Base-by-base conservation (phyloP, 2,888 invertebrate species). In the Aporophyla lueneburgensis region DNA sequence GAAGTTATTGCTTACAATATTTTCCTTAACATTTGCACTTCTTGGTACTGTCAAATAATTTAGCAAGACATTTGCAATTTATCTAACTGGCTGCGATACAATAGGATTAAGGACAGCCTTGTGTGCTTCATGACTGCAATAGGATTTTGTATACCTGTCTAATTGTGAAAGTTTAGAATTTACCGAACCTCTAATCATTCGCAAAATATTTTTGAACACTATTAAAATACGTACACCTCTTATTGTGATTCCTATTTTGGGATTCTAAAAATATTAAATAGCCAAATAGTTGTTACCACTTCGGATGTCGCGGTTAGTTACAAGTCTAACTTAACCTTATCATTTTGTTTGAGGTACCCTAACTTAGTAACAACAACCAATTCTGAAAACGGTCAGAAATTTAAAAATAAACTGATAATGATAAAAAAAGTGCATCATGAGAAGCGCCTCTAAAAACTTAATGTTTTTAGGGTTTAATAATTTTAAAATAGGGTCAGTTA, bases 1-100 rank as follows among this genome's bases (percentile, higher is more conserved):
- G 16, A 24, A 58, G 14, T 1, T 56, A 6, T 14, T 56, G 56
- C 14, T 56, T 3, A 16, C 16, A 24, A 16, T 40, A 68, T 78
- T 76, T 61, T 54, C 66, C 69, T 78, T 6, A 59, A 78, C 21
- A 76, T 46, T 78, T 16, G 16, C 70, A 43, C 12, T 58, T 79
- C 51, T 63, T 21, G 24, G 43, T 71, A 63, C 49, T 21, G 33
- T 49, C 46, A 61, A 46, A 54, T 43, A 4, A 70, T 58, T 63
- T 24, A 63, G 21, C 71, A 58, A 69, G 9, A 33, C 24, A 56
- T 51, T 62, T 0, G n/a, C 16, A 61, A 66, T 67, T n/a, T 74
- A 51, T 74, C 16, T 43, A 19, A 19, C 59, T 7, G 19, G 14
- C 27, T 51, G 27, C 27, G 19, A 72, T 46, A 63, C 62, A 46